Evolutionary conservation across 2,113 vertebrate genomes (phyloP), one percentile per base, ranked within the genome.

Genomic region (Melanotaenia duboulayi): DNA sequence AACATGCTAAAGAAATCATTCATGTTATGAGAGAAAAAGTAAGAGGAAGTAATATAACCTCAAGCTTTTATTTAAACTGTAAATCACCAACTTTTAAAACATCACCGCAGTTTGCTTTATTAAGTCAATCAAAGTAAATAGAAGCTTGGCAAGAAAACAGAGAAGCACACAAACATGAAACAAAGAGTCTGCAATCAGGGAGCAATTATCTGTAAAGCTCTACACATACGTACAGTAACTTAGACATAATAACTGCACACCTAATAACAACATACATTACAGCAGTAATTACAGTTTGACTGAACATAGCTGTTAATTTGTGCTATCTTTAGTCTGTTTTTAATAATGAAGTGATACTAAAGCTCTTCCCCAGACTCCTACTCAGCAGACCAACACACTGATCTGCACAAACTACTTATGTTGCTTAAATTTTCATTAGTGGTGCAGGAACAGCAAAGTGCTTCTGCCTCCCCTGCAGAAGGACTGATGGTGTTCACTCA

Each of bases 1-100:
- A 81, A 46, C 51, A 22, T 44, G 67, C 60, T 68, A 70, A 76
- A 82, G 82, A 63, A 82, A 84, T 84, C 62, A 68, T 9, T 25
- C 22, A 22, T 65, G 60, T 65, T 46, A 25, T 46, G 74, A 60
- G 24, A 50, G 49, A 66, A 72, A 60, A n/a, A 2, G 23, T 2
- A 17, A 40, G 61, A 69, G 66, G 65, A 78, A 70, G 80, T 35
- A 35, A 42, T 22, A 17, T 10, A 17, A 61, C n/a, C 60, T 12
- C 9, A n/a, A 20, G 59, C 11, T 55, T 20, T 37, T 23, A 65
- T 16, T 40, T 54, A 65, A 73, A 77, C 65, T 39, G 17, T 5
- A 13, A 44, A 44, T 71, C 35, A 55, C 37, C 25, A 11, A 46
- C 42, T 74, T 42, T 50, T 69, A 39, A 37, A 63, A 71, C 65